Evolutionary conservation across 2,113 vertebrate genomes (phyloP).

Genomic region (Hemibagrus wyckioides): DNA sequence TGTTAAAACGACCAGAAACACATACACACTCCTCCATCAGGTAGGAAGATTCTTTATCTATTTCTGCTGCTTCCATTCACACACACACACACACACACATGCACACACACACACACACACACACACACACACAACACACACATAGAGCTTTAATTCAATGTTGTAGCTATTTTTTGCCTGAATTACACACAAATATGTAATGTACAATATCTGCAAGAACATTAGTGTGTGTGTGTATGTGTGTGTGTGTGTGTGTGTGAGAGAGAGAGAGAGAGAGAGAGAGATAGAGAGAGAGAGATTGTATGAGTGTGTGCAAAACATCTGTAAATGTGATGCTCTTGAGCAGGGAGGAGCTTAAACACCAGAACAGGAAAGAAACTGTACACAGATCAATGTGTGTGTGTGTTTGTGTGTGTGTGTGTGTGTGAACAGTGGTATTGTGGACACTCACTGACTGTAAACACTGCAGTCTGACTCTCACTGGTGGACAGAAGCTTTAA

Average conservation of each 20-base stretch:
- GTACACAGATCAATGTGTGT: background rate
- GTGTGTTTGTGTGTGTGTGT: constrained; percentile 7
- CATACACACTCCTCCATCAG: constrained; percentile 15
- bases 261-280: too few relatives aligned
- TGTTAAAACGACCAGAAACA: constrained; percentile 28
- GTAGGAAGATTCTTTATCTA: constrained; percentile 23
- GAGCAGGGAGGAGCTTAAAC: background rate
- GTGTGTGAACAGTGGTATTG: background rate
- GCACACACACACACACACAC: constrained; percentile 28
- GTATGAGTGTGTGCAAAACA: background rate
- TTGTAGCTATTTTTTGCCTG: background rate
- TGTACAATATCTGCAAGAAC: background rate
- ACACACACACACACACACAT: background rate
- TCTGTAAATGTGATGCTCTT: background rate
- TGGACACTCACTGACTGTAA: background rate
- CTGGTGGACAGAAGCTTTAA: background rate
- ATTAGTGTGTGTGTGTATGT: constrained; percentile 3
- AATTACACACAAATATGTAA: background rate
- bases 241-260: constrained; percentile 14
- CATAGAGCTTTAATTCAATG: background rate
- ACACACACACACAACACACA: constrained; percentile 10
- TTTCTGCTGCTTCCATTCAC: background rate
- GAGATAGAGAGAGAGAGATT: too few relatives aligned
- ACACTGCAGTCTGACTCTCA: background rate
- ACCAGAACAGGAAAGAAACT: background rate